Conservation (phyloP, 2,113 vertebrate genomes). For the Probosciger aterrimus region DNA sequence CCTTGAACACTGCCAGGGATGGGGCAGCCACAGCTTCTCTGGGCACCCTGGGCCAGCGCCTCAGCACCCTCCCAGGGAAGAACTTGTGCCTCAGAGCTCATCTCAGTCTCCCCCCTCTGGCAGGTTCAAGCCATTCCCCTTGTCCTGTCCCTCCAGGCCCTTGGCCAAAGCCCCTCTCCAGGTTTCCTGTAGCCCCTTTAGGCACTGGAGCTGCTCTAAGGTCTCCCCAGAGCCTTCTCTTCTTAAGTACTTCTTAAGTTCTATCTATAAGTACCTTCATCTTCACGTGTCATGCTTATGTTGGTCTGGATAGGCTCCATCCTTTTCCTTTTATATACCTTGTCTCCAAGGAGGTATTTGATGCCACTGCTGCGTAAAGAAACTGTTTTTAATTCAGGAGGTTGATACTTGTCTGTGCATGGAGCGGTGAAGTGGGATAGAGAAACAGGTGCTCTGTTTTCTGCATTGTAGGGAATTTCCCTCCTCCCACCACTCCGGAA, state of each 20-base stretch:
- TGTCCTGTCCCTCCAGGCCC: rapidly evolving
- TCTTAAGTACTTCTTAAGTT: background rate
- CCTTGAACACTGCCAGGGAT: no score
- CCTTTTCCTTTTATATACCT: background rate
- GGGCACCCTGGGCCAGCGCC: no score
- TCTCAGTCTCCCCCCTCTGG: background rate
- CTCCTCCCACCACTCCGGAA: slow-evolving; percentile 95
- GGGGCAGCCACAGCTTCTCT: no score
- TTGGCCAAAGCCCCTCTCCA: background rate
- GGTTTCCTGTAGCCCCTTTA: background rate
- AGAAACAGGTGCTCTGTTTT: background rate
- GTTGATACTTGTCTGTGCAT: background rate
- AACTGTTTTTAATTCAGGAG: background rate
- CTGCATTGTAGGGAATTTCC: slow-evolving; percentile 87
- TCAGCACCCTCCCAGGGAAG: no score
- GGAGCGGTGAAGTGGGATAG: background rate
- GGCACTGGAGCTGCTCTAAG: background rate
- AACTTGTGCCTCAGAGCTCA: no score
- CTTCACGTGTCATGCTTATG: background rate
- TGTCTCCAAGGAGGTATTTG: background rate
- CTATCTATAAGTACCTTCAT: background rate
- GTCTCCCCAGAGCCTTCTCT: background rate
- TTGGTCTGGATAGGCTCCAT: background rate
- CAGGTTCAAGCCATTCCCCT: background rate
- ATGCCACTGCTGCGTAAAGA: background rate